Evolutionary conservation across 2,113 vertebrate genomes (phyloP).

Genomic region (Glareola pratincola): DNA sequence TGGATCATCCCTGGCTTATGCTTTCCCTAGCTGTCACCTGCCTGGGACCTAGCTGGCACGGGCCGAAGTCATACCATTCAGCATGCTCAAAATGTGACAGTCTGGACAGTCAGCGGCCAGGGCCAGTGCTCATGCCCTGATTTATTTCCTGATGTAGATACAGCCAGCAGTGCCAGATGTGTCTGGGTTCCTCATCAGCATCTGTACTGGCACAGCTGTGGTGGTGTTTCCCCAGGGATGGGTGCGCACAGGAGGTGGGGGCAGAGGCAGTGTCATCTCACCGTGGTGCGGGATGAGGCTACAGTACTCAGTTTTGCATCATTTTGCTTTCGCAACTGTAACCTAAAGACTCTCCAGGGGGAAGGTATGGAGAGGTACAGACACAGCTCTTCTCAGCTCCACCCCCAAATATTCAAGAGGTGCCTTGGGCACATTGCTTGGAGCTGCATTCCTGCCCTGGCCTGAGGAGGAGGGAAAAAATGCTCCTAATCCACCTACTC

Average conservation of each 20-base stretch:
- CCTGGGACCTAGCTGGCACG: background rate
- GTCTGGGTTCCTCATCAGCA: background rate
- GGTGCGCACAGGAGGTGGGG: background rate
- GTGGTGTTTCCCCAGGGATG: background rate
- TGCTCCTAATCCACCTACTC: background rate
- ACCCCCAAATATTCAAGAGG: background rate
- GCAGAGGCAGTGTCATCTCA: background rate
- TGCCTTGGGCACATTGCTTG: background rate
- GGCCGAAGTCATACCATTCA: background rate
- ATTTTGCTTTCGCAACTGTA: background rate
- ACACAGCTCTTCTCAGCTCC: background rate
- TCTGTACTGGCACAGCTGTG: background rate
- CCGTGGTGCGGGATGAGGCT: fast-evolving
- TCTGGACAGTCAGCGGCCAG: background rate
- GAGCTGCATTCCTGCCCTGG: background rate
- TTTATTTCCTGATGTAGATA: background rate
- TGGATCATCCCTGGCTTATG: background rate
- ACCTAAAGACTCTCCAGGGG: background rate
- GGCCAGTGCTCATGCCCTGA: background rate
- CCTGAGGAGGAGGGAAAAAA: fast-evolving
- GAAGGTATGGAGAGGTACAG: background rate
- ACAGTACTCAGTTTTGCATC: background rate
- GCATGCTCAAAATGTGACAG: background rate
- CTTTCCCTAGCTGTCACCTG: background rate
- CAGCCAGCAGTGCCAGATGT: background rate